These are phyloP conservation scores for Discoglossus pictus DNA, from an alignment of 2,797 vertebrate species.

Conservation along the genomic window DNA sequence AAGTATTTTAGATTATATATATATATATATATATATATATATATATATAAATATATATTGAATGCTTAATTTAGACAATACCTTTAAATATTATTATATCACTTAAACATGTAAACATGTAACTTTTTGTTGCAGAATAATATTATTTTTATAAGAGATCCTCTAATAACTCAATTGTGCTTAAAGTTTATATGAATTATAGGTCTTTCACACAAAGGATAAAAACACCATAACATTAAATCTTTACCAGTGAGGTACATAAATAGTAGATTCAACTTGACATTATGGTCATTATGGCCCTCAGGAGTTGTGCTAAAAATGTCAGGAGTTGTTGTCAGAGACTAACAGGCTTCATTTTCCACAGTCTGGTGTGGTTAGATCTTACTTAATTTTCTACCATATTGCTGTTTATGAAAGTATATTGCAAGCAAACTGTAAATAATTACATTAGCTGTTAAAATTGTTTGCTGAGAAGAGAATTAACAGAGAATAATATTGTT, in stretches of 20 bases:
- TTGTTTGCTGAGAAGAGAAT: neutral
- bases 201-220: conserved; percentile 56
- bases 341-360: conserved; percentile 60
- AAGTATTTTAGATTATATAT: too few species aligned
- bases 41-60: too few species aligned
- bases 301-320: conserved; percentile 65
- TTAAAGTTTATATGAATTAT: conserved; percentile 63
- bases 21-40: too few species aligned
- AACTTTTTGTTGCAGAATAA: conserved; percentile 30
- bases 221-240: conserved; percentile 59
- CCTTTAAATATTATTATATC: too few species aligned
- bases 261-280: conserved; percentile 65
- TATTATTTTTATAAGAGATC: conserved; percentile 48
- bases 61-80: too few species aligned
- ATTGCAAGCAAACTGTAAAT: neutral
- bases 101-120: too few species aligned
- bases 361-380: conserved; percentile 19
- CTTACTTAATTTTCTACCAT: conserved; percentile 17
- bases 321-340: conserved; percentile 61
- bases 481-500: too few species aligned
- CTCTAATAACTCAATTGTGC: conserved; percentile 62
- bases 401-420: neutral
- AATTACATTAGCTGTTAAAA: neutral
- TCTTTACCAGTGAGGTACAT: conserved; percentile 60
- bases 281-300: conserved; percentile 65